Percentiles rank a stretch among this genome's conserved stretches.
phyloP scores from a whole-genome alignment of 2,888 invertebrate genomes.

The Choreutis nemorana region DNA sequence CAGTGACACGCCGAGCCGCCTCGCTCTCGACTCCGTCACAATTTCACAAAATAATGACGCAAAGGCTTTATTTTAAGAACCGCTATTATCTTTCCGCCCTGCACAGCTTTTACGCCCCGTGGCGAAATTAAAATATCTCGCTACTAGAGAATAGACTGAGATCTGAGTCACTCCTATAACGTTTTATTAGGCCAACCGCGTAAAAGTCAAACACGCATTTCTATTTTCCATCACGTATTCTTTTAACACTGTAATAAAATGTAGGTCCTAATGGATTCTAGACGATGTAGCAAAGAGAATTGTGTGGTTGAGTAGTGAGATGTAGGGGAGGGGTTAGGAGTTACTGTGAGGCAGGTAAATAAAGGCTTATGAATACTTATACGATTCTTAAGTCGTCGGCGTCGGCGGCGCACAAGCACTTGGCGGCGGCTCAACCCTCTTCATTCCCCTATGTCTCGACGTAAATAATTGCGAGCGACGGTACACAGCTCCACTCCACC shows the following conservation, averaged over 20 bases:
- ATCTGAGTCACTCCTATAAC: constrained; percentile 4
- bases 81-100: constrained; percentile 39
- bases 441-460: constrained; percentile 53
- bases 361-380: constrained; percentile 31
- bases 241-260: too few species aligned
- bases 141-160: constrained; percentile 11
- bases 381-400: constrained; percentile 30
- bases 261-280: too few species aligned
- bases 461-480: constrained; percentile 55
- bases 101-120: constrained; percentile 27
- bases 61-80: constrained; percentile 49
- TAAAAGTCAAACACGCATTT: too few species aligned
- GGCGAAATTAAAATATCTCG: constrained; percentile 40
- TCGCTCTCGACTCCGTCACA: constrained; percentile 9
- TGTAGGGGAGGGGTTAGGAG: too few species aligned
- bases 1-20: too few species aligned
- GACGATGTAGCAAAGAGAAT: too few species aligned
- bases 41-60: constrained; percentile 39
- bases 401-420: constrained; percentile 28
- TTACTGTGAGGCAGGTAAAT: too few species aligned
- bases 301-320: too few species aligned
- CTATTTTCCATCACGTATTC: too few species aligned
- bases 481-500: constrained; percentile 36
- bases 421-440: constrained; percentile 47
- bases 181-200: too few species aligned